Evolutionary conservation across 92 coral and sea anemone species (phyloP).

Genomic region (Phenganax marumi): DNA sequence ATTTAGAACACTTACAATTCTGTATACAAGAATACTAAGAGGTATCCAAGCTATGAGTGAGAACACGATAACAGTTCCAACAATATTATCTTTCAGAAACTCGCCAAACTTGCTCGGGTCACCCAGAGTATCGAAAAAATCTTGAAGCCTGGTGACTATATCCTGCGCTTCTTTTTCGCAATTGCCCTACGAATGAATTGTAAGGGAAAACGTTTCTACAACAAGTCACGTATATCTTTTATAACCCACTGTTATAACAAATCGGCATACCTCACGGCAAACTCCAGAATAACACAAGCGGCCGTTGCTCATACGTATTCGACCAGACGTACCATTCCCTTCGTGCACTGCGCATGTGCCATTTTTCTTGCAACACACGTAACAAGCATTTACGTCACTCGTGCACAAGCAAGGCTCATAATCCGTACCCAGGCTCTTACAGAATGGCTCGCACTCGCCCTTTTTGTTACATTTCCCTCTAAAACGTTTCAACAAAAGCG

Average conservation of each 20-base stretch:
- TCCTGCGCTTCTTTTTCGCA: conserved; percentile 80
- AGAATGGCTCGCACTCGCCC: conserved; percentile 77
- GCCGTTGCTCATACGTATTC: conserved; percentile 53
- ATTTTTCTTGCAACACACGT: conserved; percentile 70
- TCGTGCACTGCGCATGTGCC: conserved; percentile 54
- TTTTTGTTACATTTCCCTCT: conserved; percentile 71
- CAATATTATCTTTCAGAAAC: conserved; percentile 94
- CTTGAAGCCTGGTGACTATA: conserved; percentile 76
- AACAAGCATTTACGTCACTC: conserved; percentile 65
- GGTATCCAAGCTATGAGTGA: conserved; percentile 86
- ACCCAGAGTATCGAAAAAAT: conserved; percentile 65
- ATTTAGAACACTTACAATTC: conserved; percentile 60
- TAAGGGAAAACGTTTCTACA: conserved; percentile 16
- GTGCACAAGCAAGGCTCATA: conserved; percentile 73
- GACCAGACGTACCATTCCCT: conserved; percentile 43
- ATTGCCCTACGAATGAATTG: conserved; percentile 53
- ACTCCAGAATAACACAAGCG: conserved; percentile 71
- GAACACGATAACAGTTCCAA: conserved; percentile 86
- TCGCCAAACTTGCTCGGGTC: conserved; percentile 72
- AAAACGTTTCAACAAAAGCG: not conserved
- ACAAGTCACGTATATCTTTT: not conserved
- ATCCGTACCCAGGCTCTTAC: conserved; percentile 49
- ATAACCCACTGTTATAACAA: not conserved
- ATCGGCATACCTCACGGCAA: conserved; percentile 59
- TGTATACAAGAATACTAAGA: conserved; percentile 70